Evolutionary conservation across 2,113 vertebrate genomes (phyloP).

Genomic region (Aegotheles bennettii): DNA sequence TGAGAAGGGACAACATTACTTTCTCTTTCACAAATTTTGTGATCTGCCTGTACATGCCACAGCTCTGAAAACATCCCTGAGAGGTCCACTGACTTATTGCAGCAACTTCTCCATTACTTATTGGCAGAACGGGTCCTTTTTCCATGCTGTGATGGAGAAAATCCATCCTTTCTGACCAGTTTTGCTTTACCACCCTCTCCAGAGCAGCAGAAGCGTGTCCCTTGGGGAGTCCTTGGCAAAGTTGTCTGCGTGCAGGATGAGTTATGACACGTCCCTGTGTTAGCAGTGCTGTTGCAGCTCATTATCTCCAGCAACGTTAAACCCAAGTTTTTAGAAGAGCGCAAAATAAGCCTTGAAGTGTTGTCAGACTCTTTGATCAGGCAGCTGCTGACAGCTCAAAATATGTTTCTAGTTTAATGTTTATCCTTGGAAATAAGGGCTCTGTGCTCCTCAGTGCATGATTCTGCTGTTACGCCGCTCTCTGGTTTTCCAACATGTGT

Average conservation of each 20-base stretch:
- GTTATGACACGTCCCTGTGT: not conserved
- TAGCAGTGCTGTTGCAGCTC: slow-evolving; percentile 5
- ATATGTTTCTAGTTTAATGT: slow-evolving; percentile 27
- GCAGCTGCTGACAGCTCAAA: slow-evolving; percentile 30
- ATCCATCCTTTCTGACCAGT: not conserved
- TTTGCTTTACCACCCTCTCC: not conserved
- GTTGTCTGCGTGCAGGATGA: not conserved
- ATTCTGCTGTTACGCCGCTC: not conserved
- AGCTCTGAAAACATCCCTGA: not conserved
- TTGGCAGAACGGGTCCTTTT: not conserved
- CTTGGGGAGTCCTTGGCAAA: not conserved
- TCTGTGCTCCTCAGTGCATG: not conserved
- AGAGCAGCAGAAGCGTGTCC: not conserved
- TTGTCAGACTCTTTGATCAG: slow-evolving; percentile 38
- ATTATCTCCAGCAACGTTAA: not conserved
- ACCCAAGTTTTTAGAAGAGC: not conserved
- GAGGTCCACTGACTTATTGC: not conserved
- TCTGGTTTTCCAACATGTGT: not conserved
- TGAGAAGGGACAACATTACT: not conserved
- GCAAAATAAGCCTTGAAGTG: slow-evolving; percentile 30
- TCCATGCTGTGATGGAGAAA: not conserved
- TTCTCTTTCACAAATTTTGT: not conserved
- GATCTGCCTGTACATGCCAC: fast-evolving
- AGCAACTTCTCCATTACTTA: too few relatives aligned
- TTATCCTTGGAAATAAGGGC: slow-evolving; percentile 23